Conservation (phyloP, 2,113 vertebrate genomes). For the Ictidomys tridecemlineatus region DNA sequence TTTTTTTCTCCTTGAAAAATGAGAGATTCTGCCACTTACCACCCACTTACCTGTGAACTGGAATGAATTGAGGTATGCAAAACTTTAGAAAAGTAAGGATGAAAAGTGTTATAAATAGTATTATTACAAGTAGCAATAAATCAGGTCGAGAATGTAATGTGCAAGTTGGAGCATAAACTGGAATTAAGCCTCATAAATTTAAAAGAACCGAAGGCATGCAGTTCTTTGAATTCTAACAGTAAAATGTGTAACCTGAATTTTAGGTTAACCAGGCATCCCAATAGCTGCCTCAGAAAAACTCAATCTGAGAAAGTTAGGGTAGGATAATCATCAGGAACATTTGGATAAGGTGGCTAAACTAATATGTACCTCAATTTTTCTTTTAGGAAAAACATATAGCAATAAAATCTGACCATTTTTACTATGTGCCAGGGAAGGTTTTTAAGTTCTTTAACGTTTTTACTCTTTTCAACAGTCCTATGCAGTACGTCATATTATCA, state of each 20-base stretch:
- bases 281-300: constrained; percentile 16
- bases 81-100: too few relatives aligned
- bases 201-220: constrained; percentile 57
- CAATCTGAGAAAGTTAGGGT: neutral
- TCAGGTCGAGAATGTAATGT: constrained; percentile 70
- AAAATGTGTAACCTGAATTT: constrained; percentile 61
- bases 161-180: constrained; percentile 75
- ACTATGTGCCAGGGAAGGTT: neutral
- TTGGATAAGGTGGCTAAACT: constrained; percentile 33
- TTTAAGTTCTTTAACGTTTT: neutral
- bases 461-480: neutral
- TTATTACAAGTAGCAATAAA: constrained; percentile 57
- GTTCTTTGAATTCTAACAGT: constrained; percentile 69
- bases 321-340: neutral
- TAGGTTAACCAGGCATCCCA: constrained; percentile 23
- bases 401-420: constrained; percentile 19
- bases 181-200: constrained; percentile 77
- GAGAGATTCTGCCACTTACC: constrained; percentile 54
- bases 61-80: too few relatives aligned
- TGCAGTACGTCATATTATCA: neutral
- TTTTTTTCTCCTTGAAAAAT: neutral
- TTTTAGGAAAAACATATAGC: neutral
- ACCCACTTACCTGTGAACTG: constrained; percentile 1
- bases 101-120: too few relatives aligned
- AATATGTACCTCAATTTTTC: neutral